These are phyloP conservation scores for Intellagama lesueurii DNA, from an alignment of 2,797 vertebrate genomes.

Conservation along the genomic window DNA sequence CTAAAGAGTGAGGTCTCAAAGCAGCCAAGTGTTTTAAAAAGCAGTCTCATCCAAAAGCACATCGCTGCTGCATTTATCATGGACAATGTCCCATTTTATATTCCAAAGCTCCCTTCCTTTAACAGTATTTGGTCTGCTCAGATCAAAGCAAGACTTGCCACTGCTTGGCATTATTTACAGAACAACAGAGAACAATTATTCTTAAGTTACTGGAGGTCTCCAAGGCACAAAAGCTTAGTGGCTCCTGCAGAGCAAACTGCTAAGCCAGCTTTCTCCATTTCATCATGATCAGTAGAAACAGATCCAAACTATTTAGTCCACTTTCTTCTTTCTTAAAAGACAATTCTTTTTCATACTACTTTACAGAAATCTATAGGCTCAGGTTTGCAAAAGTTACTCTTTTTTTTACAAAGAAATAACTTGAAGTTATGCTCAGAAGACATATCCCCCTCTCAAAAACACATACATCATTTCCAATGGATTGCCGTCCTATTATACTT, in stretches of 20 bases:
- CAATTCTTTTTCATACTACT: not conserved
- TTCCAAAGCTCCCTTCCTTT: slow-evolving; percentile 49
- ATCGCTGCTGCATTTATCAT: slow-evolving; percentile 28
- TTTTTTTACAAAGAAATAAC: too few relatives aligned
- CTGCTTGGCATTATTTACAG: slow-evolving; percentile 62
- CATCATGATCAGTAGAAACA: not conserved
- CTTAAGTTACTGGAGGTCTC: slow-evolving; percentile 41
- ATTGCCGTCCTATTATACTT: not conserved
- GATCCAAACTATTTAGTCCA: slow-evolving; percentile 15
- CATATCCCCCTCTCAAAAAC: not conserved
- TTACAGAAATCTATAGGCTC: not conserved
- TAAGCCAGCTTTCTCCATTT: slow-evolving; percentile 17
- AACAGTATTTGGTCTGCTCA: not conserved
- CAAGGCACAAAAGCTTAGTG: slow-evolving; percentile 57
- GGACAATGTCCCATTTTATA: slow-evolving; percentile 48
- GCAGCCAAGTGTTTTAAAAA: slow-evolving; percentile 49
- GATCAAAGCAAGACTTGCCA: slow-evolving; percentile 46
- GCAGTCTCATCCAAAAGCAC: slow-evolving; percentile 42
- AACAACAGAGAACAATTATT: slow-evolving; percentile 59
- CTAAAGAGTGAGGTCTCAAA: slow-evolving; percentile 42
- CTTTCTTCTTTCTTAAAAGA: slow-evolving; percentile 24
- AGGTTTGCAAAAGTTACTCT: too few relatives aligned
- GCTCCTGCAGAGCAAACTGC: not conserved
- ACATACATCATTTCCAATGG: not conserved
- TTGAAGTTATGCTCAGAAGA: not conserved